phyloP scores from a whole-genome alignment of 2,797 vertebrate genomes.

The Capromys pilorides region DNA sequence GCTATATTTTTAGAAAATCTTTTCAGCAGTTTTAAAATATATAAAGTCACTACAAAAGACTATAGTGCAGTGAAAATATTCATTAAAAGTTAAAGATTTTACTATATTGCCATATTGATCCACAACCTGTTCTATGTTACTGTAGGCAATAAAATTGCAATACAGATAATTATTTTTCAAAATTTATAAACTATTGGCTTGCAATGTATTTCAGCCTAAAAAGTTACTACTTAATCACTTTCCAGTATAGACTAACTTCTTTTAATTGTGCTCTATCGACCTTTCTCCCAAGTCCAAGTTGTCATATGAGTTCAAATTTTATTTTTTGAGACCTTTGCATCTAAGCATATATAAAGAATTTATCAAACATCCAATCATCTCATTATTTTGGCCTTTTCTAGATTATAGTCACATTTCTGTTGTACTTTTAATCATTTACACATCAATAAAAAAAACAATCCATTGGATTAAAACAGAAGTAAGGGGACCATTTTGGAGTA shows the following conservation, averaged over 20 bases:
- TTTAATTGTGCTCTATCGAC: neutral
- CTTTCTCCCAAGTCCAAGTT: neutral
- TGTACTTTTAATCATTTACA: neutral
- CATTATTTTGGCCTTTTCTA: slow-evolving; percentile 25
- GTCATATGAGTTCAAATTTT: neutral
- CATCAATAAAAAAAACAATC: neutral
- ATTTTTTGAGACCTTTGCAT: neutral
- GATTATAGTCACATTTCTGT: slow-evolving; percentile 26
- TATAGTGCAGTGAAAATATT: neutral
- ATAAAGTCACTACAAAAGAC: neutral
- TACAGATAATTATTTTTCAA: slow-evolving; percentile 18
- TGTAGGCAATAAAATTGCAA: neutral
- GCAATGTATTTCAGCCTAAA: neutral
- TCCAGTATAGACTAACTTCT: neutral
- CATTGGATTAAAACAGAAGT: neutral
- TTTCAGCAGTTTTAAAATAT: neutral
- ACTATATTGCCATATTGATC: neutral
- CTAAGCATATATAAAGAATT: neutral
- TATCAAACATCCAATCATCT: neutral
- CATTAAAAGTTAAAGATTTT: neutral
- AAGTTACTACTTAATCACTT: neutral
- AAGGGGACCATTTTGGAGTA: neutral
- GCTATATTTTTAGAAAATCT: neutral
- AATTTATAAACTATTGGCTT: neutral
- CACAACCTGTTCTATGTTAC: neutral